These are phyloP conservation scores for Blomia tropicalis DNA, from an alignment of 2,888 invertebrate species.

Conservation along the genomic window DNA sequence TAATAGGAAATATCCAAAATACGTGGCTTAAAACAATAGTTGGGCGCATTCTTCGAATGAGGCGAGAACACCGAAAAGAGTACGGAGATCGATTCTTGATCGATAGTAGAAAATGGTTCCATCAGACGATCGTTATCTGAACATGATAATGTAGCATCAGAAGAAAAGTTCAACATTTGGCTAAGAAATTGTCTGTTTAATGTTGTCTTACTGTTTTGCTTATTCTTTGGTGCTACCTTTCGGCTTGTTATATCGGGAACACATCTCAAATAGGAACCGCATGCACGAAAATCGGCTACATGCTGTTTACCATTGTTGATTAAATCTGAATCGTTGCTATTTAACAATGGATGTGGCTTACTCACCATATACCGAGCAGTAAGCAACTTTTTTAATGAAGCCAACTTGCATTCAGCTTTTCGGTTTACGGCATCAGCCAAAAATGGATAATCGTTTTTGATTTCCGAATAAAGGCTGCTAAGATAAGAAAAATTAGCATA, in stretches of 20 bases:
- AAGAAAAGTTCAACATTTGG: not conserved
- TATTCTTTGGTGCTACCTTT: not conserved
- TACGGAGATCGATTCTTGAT: conserved; percentile 56
- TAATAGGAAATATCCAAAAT: conserved; percentile 87
- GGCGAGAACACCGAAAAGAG: conserved; percentile 72
- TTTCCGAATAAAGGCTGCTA: not conserved
- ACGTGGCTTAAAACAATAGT: conserved; percentile 77
- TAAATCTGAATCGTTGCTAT: not conserved
- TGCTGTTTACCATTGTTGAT: conserved; percentile 43
- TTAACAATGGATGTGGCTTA: conserved; percentile 24
- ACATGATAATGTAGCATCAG: not conserved
- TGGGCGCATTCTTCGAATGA: conserved; percentile 57
- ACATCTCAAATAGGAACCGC: conserved; percentile 45
- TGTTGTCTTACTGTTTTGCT: not conserved
- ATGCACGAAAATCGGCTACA: conserved; percentile 69
- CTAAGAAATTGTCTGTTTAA: not conserved
- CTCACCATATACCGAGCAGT: not conserved
- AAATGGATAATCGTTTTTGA: not conserved
- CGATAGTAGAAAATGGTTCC: conserved; percentile 48
- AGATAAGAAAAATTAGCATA: conserved; percentile 3
- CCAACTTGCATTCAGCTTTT: not conserved
- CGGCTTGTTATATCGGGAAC: not conserved
- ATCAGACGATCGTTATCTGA: conserved; percentile 17
- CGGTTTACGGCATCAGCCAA: not conserved
- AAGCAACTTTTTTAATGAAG: not conserved